Evolutionary conservation across 2,113 vertebrate genomes (phyloP), one percentile per base, ranked within the genome.

Genomic region (Typhlomys cinereus): DNA sequence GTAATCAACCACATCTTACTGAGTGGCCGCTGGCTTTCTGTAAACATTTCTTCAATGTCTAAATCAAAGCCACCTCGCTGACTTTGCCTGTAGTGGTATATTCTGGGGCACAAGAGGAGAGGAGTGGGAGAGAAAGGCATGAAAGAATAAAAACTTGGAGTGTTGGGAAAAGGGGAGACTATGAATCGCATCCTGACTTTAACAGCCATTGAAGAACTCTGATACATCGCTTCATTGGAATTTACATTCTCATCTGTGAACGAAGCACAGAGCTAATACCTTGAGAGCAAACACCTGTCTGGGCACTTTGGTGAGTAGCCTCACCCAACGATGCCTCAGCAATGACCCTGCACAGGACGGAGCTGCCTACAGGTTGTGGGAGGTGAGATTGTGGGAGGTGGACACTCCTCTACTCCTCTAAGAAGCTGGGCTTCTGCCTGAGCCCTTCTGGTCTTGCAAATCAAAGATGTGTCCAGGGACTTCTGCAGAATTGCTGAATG

Each of bases 161-260:
- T 13, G 10, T 62, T 62, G 18, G 54, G 73, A 74, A 15, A 82
- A 82, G 75, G 54, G 31, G 29, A 21, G 44, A 25, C 34, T 7
- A 12, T 13, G 12, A 70, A 31, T 3, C 74, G 73, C 44, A 69
- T 41, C 67, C 61, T 90, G 57, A 76, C 36, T 46, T 79, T 31
- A 23, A 5, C 23, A 62, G 70, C 6, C n/a, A 1, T 41, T 62
- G 23, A 9, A 17, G 36, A 44, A n/a, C 6, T 36, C 66, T 21
- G 6, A 39, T 48, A 90, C 54, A n/a, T 48, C 66, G 71, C 74
- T 34, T 84, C 8, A 0, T 10, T 21, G 73, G 44, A 67, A 79
- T 82, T 85, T 94, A 18, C 73, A 86, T 94, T 92, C 89, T 90
- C 31, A 34, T 41, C 44, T 81, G 18, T 82, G 79, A 91, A 79